These are phyloP conservation scores for Tolypeutes matacus DNA, from an alignment of 2,797 vertebrate species.

Conservation along the genomic window DNA sequence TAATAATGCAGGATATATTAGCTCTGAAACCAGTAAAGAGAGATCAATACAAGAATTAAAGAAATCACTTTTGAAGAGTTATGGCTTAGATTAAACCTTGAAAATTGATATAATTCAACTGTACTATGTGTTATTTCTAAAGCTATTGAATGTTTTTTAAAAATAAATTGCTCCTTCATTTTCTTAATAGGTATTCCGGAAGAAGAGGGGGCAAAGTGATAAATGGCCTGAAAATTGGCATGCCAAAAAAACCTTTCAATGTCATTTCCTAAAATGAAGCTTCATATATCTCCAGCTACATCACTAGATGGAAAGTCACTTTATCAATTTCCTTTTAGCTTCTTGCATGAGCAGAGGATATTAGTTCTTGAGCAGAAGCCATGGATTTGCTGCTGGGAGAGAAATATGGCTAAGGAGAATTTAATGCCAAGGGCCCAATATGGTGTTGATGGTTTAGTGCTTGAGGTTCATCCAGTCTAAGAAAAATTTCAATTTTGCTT, in stretches of 20 bases:
- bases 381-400: not conserved
- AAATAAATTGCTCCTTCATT: not conserved
- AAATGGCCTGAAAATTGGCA: not conserved
- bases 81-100: not conserved
- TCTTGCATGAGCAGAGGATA: not conserved
- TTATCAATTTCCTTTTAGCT: not conserved
- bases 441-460: not conserved
- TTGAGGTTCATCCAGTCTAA: not conserved
- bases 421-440: not conserved
- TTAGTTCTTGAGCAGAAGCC: not conserved
- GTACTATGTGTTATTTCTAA: not conserved
- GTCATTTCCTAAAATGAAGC: not conserved
- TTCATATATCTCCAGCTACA: not conserved
- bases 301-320: not conserved
- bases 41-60: not conserved
- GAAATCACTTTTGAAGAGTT: not conserved
- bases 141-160: not conserved
- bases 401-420: not conserved
- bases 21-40: not conserved
- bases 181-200: not conserved
- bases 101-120: not conserved
- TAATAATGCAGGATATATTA: not conserved
- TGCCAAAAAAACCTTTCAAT: not conserved
- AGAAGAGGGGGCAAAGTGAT: not conserved
- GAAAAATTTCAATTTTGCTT: constrained; percentile 4